Conservation (phyloP, 64 coral and sea anemone species). For the Actinia equina region DNA sequence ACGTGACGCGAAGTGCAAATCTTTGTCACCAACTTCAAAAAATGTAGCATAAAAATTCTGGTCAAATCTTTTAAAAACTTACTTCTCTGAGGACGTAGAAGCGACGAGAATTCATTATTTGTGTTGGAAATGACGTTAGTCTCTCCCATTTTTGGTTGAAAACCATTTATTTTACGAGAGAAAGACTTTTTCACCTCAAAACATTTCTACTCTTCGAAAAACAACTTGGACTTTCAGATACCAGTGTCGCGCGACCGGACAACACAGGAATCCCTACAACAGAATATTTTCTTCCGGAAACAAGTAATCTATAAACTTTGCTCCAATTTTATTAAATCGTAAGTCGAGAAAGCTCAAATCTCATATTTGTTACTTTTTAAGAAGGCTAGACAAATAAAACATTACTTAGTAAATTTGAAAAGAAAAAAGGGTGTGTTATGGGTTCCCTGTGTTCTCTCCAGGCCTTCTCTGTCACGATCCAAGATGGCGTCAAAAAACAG, state of each 20-base stretch:
- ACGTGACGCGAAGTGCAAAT: neutral
- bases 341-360: neutral
- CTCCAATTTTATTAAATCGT: neutral
- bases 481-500: slow-evolving; percentile 79
- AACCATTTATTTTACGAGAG: neutral
- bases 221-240: neutral
- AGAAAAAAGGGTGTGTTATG: neutral
- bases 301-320: neutral
- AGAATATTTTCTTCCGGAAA: neutral
- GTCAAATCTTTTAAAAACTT: slow-evolving; percentile 6
- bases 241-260: neutral
- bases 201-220: neutral
- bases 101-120: slow-evolving; percentile 23
- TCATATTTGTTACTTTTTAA: neutral
- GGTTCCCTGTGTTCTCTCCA: neutral
- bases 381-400: neutral
- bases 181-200: neutral
- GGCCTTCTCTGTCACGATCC: neutral
- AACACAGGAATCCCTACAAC: neutral
- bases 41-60: neutral
- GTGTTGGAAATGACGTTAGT: slow-evolving; percentile 31
- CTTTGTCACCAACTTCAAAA: neutral
- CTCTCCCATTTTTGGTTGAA: neutral
- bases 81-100: slow-evolving; percentile 23
- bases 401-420: neutral